Evolutionary conservation across 2,797 vertebrate species (phyloP), one percentile per base, ranked within the genome.

Genomic region (Acanthurus lineatus): DNA sequence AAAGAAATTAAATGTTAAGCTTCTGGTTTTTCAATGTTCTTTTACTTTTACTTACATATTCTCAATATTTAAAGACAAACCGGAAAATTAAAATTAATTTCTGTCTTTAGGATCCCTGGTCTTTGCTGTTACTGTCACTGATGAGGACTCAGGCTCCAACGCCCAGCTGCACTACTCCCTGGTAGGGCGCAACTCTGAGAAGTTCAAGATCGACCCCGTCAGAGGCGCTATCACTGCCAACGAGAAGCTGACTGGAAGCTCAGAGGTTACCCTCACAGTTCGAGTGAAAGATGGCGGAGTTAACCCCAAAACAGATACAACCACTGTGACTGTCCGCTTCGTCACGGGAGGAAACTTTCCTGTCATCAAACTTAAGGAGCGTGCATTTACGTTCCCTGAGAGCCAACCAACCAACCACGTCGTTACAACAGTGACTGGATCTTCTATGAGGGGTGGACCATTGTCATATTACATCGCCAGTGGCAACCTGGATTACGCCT

Each of bases 41-140:
- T 45, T 32, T 1, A 54, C 7, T 45, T 32, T 14, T 6, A 35
- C 28, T 17, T 49, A n/a, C 9, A 32, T 14, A 4, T 20, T 58
- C 2, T 19, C 0, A 19, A 4, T 3, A 42, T 57, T 70, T 5
- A 6, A 45, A 40, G 32, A 32, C 15, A 52, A 47, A 22, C 32
- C 1, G 14, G 28, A 28, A 38, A 0, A 4, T 6, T 12, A 63
- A 49, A 45, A 17, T 9, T 19, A 0, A 1, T 79, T 47, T 84
- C 1, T 89, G 15, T 82, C 19, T 70, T 45, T 79, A 99, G 98
- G 97, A 45, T 96, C 97, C 0, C 94, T 99, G 19, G 97, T 99
- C 71, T 99, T 99, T 91, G 98, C 98, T 0, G 98, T 99, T 15
- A 99, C 98, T 0, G 98, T 99, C 80, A 98, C 97, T 0, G 98